Conservation (phyloP, 2,797 vertebrate species). For the Mustela erminea region DNA sequence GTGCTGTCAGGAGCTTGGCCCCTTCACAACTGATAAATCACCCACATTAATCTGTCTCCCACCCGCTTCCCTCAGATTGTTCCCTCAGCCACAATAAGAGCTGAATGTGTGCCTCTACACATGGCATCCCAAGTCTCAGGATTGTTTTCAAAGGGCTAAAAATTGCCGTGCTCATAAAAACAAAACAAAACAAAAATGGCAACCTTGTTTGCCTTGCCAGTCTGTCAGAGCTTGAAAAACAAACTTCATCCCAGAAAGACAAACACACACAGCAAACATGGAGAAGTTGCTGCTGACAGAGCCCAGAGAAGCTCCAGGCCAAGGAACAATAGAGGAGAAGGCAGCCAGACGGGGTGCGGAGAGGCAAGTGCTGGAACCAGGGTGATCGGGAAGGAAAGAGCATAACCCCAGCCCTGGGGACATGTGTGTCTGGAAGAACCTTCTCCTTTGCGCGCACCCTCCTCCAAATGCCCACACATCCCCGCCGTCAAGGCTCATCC, state of each 20-base stretch:
- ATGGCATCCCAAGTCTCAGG: constrained; percentile 68
- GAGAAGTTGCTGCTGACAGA: constrained; percentile 48
- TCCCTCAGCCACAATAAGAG: constrained; percentile 74
- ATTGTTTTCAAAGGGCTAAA: constrained; percentile 82
- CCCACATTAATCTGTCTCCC: constrained; percentile 74
- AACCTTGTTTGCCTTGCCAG: constrained; percentile 83
- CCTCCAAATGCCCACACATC: fast-evolving
- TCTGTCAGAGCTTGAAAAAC: constrained; percentile 84
- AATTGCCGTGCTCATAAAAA: constrained; percentile 69
- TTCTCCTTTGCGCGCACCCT: fast-evolving
- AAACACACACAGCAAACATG: constrained; percentile 64
- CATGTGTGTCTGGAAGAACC: fast-evolving
- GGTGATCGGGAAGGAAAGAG: fast-evolving
- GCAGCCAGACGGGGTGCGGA: not conserved
- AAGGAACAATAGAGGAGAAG: not conserved
- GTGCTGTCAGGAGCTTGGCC: constrained; percentile 66
- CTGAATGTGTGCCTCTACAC: constrained; percentile 69
- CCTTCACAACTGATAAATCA: constrained; percentile 68
- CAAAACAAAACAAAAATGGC: constrained; percentile 84
- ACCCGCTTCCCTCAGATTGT: constrained; percentile 57
- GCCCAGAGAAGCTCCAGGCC: not conserved
- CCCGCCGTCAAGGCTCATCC: not conserved
- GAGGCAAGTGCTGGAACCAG: fast-evolving
- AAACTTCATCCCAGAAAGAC: constrained; percentile 78
- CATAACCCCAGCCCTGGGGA: fast-evolving